Base-by-base conservation (phyloP, 1,140 invertebrate genomes). In the Papilio glaucus region DNA sequence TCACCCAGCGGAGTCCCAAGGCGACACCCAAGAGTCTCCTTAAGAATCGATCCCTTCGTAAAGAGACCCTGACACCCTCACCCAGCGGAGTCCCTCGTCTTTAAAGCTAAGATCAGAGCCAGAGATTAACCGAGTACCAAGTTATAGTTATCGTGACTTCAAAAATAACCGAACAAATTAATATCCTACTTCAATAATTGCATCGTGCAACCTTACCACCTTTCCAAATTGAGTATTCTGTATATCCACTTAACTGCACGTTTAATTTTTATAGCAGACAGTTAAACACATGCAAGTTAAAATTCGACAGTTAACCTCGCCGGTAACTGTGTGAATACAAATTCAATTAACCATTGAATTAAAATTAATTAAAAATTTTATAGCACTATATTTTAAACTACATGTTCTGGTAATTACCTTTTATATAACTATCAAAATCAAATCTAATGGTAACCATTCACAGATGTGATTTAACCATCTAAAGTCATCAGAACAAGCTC, bases 301-400 rank as follows among this genome's bases (percentile, higher is more conserved):
- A 26, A 57, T 24, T 57, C 15, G 5, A 26, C 10, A 57, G 49
- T 57, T 57, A 57, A 57, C 49, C 49, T 57, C 24, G 49, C 12
- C 21, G 12, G 12, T 24, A 24, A 3, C 0, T 21, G 9, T 49
- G 9, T 15, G n/a, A 24, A 10, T 49, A 49, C 18, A 49, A 26
- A 57, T 5, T 57, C 10, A 26, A 57, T 57, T 57, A 24, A 57
- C 1, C 10, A 12, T 9, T 4, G 10, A 57, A 57, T 24, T 26
- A 24, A 26, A 26, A 12, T 24, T 0, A 57, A 6, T 33, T 33
- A 13, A 24, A 24, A 10, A 26, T 57, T 57, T 24, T 26, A 57
- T 57, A 24, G 45, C 7, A 24, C 45, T 53, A 10, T 57, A 57
- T 12, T 57, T 57, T 24, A 26, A 57, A 57, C 49, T 24, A 12